Evolutionary conservation across 2,113 vertebrate species (phyloP).

Genomic region (Callionymus lyra): DNA sequence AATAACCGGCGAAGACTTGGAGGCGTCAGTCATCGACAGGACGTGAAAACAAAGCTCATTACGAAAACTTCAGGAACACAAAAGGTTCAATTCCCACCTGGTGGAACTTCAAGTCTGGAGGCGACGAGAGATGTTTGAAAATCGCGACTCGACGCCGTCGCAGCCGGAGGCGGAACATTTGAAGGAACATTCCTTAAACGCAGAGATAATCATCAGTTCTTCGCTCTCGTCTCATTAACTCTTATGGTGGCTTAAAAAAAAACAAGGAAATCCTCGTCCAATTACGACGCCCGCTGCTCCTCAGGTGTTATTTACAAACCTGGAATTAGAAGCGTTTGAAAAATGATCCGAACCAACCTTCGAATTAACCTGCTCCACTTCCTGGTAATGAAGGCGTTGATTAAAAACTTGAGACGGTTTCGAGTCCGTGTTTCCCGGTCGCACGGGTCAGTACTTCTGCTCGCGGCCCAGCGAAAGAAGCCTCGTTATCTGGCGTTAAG

Average conservation of each 20-base stretch:
- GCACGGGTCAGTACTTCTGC: slow-evolving; percentile 28
- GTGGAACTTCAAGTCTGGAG: too few relatives aligned
- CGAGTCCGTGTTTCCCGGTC: background rate
- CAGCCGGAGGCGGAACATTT: slow-evolving; percentile 1
- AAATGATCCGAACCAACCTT: background rate
- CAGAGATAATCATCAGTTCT: slow-evolving; percentile 25
- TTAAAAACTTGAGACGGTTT: too few relatives aligned
- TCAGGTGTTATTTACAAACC: slow-evolving; percentile 4
- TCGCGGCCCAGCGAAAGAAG: slow-evolving; percentile 39
- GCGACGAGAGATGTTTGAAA: slow-evolving; percentile 10
- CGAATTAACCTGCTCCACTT: too few relatives aligned
- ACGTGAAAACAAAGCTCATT: too few relatives aligned
- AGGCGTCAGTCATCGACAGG: too few relatives aligned
- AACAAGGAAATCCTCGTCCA: too few relatives aligned
- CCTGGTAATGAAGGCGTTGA: too few relatives aligned
- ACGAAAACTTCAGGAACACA: background rate
- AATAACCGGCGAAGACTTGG: too few relatives aligned
- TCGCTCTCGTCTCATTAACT: slow-evolving; percentile 13
- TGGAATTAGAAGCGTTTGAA: slow-evolving; percentile 1
- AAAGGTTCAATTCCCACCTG: slow-evolving; percentile 1
- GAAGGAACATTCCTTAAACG: slow-evolving; percentile 14
- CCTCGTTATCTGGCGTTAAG: slow-evolving; percentile 61
- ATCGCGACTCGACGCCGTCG: slow-evolving; percentile 15
- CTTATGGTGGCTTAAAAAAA: slow-evolving; percentile 10
- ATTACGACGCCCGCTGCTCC: slow-evolving; percentile 7